Evolutionary conservation across 2,113 vertebrate genomes (phyloP), one percentile per base, ranked within the genome.

Genomic region (Gambusia holbrooki): DNA sequence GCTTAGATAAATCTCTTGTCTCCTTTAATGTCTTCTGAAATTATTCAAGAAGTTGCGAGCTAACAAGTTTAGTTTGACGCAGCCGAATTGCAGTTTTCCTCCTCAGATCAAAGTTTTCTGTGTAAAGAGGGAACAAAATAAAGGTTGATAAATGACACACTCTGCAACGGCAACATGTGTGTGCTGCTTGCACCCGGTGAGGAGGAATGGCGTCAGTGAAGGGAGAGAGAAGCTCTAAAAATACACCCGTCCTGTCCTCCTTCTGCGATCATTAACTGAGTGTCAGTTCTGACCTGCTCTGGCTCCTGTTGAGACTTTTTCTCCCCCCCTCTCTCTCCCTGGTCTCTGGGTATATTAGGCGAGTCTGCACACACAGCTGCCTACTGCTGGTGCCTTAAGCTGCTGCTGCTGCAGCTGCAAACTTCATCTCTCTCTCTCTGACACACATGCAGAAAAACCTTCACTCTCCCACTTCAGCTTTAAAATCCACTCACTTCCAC

Each of bases 201-300:
- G 62, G 37, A 74, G 5, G 37, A 22, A 29, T 29, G 76, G 69
- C 71, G 69, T 76, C 19, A 1, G 62, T 27, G 32, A 64, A 69
- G 61, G 42, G 66, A 70, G 70, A 71, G 79, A 71, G 29, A 45
- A 29, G 37, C 66, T 86, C 85, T 89, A 92, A 83, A 91, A 90
- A 91, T 91, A 92, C 79, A 48, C 14, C 33, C 66, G 14, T 70
- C 69, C 81, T 83, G 84, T 81, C 86, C 82, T 92, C 80, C 76
- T 90, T 80, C 79, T 13, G 6, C 14, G 19, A 75, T 88, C 80
- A 74, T 86, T 82, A 80, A 45, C 67, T 15, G 77, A 27, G 69
- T 54, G 71, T 71, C 61, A 45, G 51, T 74, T 67, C 68, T 77
- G 77, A 79, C 83, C 83, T 73, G 33, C 66, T 73, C 68, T 32